Evolutionary conservation across 2,888 invertebrate genomes (phyloP), one percentile per base, ranked within the genome.

Genomic region (Cataglyphis altisquamis): DNA sequence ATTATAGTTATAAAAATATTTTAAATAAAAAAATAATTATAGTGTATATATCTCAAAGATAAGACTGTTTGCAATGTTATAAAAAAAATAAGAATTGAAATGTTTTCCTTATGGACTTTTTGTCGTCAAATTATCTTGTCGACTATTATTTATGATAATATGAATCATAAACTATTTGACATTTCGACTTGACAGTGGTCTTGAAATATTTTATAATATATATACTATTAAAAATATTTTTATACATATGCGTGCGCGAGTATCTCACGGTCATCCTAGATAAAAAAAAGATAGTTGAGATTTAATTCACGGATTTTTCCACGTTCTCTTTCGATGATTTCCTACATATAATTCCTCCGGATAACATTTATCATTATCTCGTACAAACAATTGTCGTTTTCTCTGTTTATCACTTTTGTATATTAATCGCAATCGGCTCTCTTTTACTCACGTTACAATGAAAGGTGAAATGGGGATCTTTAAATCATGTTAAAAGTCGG

Each of bases 331-430:
- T 8, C 29, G 21, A 60, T 12, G 21, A 41, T 9, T 57, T 25
- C 72, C 18, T 6, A 1, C 29, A 29, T 52, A n/a, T 36, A 55
- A 55, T 55, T 73, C 29, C 25, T 41, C 29, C 15, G 15, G 60
- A 29, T 41, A 32, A n/a, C 41, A 12, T 8, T 73, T 45, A 62
- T 73, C 73, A 32, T 15, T 63, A 41, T 63, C 41, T 45, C 21
- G n/a, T 4, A 15, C 29, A 41, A 29, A 45, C n/a, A 73, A 4
- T 6, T 8, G 9, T 15, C 12, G 29, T 41, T 74, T 73, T 32
- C 32, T 32, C 15, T 29, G 9, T 62, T 60, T n/a, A 36, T 6
- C 21, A 9, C 29, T 60, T 21, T 18, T 45, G 21, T n/a, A 6
- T 29, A 9, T 9, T 9, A 45, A 45, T 62, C 15, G 15, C 15